phyloP scores from a whole-genome alignment of 1,140 invertebrate species.

The Linepithema humile region DNA sequence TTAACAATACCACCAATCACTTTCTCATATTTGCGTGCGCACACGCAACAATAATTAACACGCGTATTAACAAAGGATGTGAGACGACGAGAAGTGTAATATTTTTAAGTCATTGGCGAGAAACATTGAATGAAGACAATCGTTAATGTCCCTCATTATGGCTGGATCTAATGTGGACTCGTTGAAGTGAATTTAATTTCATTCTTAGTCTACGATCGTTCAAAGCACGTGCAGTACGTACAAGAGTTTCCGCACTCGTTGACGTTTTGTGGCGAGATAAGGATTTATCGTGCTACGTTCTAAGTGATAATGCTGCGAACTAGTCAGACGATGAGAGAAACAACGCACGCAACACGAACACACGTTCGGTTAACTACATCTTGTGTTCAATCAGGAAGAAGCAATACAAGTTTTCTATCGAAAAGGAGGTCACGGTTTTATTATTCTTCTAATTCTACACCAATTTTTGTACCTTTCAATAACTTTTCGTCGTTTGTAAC shows the following conservation, averaged over 20 bases:
- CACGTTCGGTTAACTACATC: slow-evolving; percentile 1
- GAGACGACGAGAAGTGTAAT: slow-evolving; percentile 9
- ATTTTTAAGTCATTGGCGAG: neutral
- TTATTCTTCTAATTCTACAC: neutral
- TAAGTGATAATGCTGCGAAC: slow-evolving; percentile 38
- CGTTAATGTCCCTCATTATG: slow-evolving; percentile 12
- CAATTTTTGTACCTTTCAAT: neutral
- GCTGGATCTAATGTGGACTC: neutral
- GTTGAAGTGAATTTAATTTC: slow-evolving; percentile 1
- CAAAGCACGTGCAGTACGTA: neutral
- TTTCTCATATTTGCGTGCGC: slow-evolving; percentile 24
- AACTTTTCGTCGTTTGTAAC: neutral
- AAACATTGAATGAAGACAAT: slow-evolving; percentile 53
- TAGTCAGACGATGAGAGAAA: neutral
- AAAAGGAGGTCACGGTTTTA: slow-evolving; percentile 47
- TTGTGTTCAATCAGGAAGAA: slow-evolving; percentile 25
- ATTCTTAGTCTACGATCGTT: neutral
- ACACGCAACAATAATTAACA: slow-evolving; percentile 30
- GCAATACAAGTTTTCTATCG: neutral
- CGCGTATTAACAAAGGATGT: neutral
- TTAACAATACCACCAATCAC: slow-evolving; percentile 64
- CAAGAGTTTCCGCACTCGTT: neutral
- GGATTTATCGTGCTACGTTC: slow-evolving; percentile 10
- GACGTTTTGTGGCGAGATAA: slow-evolving; percentile 10
- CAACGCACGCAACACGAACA: neutral